phyloP scores from a whole-genome alignment of 2,797 vertebrate genomes.

The Erpetoichthys calabaricus region DNA sequence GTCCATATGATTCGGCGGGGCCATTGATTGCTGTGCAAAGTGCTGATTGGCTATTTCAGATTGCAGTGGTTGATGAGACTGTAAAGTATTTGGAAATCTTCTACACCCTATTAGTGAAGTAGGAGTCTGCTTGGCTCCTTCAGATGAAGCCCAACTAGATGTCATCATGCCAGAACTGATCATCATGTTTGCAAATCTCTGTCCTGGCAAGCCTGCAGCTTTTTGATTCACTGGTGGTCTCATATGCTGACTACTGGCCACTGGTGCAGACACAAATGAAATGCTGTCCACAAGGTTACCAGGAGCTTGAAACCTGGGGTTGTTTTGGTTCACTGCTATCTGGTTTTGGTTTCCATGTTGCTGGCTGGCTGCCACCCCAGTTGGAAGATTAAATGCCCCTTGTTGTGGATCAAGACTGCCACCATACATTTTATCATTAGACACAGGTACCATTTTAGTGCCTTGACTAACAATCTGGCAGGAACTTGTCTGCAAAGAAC shows the following conservation, averaged over 20 bases:
- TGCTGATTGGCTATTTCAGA: slow-evolving; percentile 48
- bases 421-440: slow-evolving; percentile 58
- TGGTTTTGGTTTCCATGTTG: slow-evolving; percentile 59
- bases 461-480: slow-evolving; percentile 57
- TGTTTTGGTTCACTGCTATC: slow-evolving; percentile 56
- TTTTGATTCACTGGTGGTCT: slow-evolving; percentile 53
- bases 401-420: slow-evolving; percentile 53
- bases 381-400: slow-evolving; percentile 36
- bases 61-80: slow-evolving; percentile 55
- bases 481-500: slow-evolving; percentile 52
- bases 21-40: slow-evolving; percentile 59
- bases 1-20: slow-evolving; percentile 64
- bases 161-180: slow-evolving; percentile 37
- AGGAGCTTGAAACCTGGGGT: slow-evolving; percentile 52
- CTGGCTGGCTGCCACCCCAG: slow-evolving; percentile 51
- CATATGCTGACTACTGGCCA: slow-evolving; percentile 47
- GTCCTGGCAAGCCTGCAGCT: slow-evolving; percentile 38
- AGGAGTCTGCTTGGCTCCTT: slow-evolving; percentile 51
- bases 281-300: slow-evolving; percentile 36
- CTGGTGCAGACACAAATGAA: slow-evolving; percentile 50
- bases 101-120: slow-evolving; percentile 42
- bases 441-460: slow-evolving; percentile 53
- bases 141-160: slow-evolving; percentile 55
- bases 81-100: slow-evolving; percentile 44
- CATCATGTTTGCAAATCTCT: slow-evolving; percentile 53